Evolutionary conservation across 2,797 vertebrate genomes (phyloP).

Genomic region (Sebastes hubbsi): DNA sequence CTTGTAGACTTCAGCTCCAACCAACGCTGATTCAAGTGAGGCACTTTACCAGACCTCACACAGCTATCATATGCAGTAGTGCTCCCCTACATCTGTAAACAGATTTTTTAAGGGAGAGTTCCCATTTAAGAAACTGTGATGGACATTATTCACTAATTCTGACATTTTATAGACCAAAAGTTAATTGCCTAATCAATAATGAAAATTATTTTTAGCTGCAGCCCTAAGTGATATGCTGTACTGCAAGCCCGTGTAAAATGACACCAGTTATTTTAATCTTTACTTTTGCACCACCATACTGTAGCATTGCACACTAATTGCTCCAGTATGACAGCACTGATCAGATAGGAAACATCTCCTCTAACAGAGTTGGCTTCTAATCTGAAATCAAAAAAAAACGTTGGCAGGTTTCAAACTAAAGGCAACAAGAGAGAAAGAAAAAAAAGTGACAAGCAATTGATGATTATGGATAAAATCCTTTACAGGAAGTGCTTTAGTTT

Average conservation of each 20-base stretch:
- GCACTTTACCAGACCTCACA: no score
- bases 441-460: background rate
- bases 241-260: background rate
- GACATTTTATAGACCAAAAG: no score
- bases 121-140: no score
- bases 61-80: no score
- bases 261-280: background rate
- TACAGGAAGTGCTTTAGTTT: background rate
- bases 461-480: background rate
- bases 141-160: no score
- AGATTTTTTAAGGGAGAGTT: no score
- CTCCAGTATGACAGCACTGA: background rate
- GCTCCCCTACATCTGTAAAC: no score
- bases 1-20: no score
- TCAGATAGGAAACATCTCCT: background rate
- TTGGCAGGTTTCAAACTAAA: background rate
- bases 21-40: no score
- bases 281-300: background rate
- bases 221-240: background rate
- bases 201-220: background rate
- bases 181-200: background rate
- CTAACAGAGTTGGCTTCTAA: background rate
- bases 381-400: background rate
- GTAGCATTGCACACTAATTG: background rate
- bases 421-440: background rate